phyloP scores from a whole-genome alignment of 1,140 invertebrate species.

The Drosophila pseudoobscura region DNA sequence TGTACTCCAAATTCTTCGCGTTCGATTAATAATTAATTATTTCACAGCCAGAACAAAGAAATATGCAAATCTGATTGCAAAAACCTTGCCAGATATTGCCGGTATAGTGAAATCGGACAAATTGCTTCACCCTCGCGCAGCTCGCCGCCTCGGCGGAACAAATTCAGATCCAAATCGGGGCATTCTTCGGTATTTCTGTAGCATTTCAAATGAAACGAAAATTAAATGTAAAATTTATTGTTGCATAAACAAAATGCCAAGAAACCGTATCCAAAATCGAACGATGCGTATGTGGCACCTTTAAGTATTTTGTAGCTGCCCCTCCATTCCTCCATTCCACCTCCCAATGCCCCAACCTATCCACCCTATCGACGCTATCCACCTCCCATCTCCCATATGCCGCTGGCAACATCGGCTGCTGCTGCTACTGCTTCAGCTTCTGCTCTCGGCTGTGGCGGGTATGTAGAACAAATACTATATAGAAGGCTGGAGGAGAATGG shows the following conservation, averaged over 20 bases:
- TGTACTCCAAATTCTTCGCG: background rate
- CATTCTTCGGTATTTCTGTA: slow-evolving; percentile 56
- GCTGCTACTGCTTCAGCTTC: no score
- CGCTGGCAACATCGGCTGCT: slow-evolving; percentile 29
- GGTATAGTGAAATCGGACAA: slow-evolving; percentile 24
- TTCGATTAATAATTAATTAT: slow-evolving; percentile 42
- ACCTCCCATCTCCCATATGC: slow-evolving; percentile 6
- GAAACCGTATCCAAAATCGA: slow-evolving; percentile 67
- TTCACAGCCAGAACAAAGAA: slow-evolving; percentile 33
- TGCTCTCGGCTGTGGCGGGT: slow-evolving; percentile 30
- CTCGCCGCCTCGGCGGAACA: background rate
- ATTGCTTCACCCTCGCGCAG: slow-evolving; percentile 14
- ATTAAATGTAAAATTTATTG: slow-evolving; percentile 81
- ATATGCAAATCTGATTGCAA: slow-evolving; percentile 12
- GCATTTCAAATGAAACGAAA: slow-evolving; percentile 72
- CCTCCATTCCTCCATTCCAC: background rate
- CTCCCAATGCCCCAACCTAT: slow-evolving; percentile 1
- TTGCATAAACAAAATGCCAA: slow-evolving; percentile 78
- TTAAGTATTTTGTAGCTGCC: slow-evolving; percentile 61
- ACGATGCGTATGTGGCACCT: slow-evolving; percentile 75
- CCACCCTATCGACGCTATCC: background rate
- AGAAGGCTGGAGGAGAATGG: slow-evolving; percentile 48
- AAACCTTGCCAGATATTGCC: slow-evolving; percentile 24
- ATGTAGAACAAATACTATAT: slow-evolving; percentile 52
- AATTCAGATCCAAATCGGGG: slow-evolving; percentile 41